Evolutionary conservation across 1,140 invertebrate genomes (phyloP), one percentile per base, ranked within the genome.

Genomic region (Neodiprion pinetum): DNA sequence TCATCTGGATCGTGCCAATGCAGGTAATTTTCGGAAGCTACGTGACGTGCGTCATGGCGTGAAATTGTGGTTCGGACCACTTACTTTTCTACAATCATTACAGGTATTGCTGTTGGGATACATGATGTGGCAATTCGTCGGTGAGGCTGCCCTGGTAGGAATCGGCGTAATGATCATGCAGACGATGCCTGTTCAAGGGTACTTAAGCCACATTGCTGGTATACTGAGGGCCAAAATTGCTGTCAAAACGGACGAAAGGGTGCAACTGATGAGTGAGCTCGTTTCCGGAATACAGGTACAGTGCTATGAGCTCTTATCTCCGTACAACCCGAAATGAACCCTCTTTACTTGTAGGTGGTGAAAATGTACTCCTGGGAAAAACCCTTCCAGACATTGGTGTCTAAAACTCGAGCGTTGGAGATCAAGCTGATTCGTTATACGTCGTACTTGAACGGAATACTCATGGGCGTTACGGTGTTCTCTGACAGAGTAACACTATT

Each of bases 351-450:
- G 76, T 78, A 93, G 88, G 90, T 91, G 0, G 93, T 96, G 21
- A 96, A 96, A 88, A 95, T 96, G 93, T 95, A 94, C 78, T 92
- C 93, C 2, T 95, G 94, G 94, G 94, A 95, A 80, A 91, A 90
- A 74, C 92, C 93, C 4, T 94, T 94, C 73, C 89, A 90, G 72
- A 89, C 88, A 47, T 87, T 93, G 0, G 89, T 93, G 0, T 85
- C 88, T 9, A 72, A 80, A 9, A 89, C 89, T 5, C 83, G 94
- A 75, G 87, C 88, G 11, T 82, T 89, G 23, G 95, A 96, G 86
- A 92, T 96, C 48, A 86, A 90, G 47, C 90, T 91, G 68, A 92
- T 97, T 50, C 92, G 90, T n/a, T 90, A 90, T 40, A 90, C 94
- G 1, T 92, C 94, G 0, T 93, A 94, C 79, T 86, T 96, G 10